A percentile compares a stretch with the other conserved stretches of the same genome.
Evolutionary conservation across 2,888 invertebrate species (phyloP).

Genomic region (Heliconius cydno): DNA sequence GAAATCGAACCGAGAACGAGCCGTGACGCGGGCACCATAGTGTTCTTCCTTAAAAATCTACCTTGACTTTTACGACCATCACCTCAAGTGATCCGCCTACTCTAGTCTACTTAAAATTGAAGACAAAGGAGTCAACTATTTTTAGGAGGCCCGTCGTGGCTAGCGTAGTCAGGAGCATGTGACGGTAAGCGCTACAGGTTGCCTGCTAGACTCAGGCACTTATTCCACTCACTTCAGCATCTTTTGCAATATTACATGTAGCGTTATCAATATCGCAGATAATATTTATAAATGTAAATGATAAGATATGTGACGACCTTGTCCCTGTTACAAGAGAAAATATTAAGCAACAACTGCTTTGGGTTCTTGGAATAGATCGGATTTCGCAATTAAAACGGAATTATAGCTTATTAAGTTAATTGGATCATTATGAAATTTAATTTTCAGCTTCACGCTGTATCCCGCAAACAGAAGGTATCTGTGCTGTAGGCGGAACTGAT

Average conservation of each 20-base stretch:
- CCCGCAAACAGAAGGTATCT: too few species aligned
- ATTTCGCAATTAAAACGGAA: conserved; percentile 36
- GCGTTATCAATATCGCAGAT: conserved; percentile 12
- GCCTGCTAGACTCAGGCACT: too few species aligned
- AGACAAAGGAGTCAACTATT: background rate
- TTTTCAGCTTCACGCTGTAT: background rate
- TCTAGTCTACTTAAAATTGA: background rate
- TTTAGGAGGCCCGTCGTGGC: too few species aligned
- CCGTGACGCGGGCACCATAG: too few species aligned
- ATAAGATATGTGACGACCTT: conserved; percentile 46
- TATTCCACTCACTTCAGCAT: background rate
- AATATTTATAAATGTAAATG: conserved; percentile 11
- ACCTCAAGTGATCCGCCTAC: background rate
- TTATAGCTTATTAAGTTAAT: conserved; percentile 2
- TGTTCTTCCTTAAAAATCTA: background rate
- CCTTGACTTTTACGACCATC: conserved; percentile 1
- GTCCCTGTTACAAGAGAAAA: conserved; percentile 44
- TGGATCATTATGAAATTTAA: background rate
- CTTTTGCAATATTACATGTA: background rate
- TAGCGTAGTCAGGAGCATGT: too few species aligned
- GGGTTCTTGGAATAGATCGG: conserved; percentile 42
- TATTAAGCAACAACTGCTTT: conserved; percentile 46
- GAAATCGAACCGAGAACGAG: too few species aligned
- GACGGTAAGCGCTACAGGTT: too few species aligned
- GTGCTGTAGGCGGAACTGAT: too few species aligned